A percentile compares a stretch with the other conserved stretches of the same genome.
Evolutionary conservation across 2,797 vertebrate genomes (phyloP).

Genomic region (Brachyrhaphis roseni): DNA sequence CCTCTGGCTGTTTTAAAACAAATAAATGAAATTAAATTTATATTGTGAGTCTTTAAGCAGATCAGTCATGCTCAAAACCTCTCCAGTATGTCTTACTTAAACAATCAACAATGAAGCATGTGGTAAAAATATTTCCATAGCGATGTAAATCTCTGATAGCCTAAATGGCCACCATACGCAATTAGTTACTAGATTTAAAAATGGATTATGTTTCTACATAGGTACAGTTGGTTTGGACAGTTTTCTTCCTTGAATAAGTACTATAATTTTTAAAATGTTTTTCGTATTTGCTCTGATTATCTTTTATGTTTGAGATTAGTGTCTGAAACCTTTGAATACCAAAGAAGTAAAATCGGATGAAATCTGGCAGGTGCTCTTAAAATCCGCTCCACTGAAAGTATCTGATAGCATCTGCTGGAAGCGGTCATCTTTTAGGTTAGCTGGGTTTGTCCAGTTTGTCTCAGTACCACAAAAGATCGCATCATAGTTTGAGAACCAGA

Average conservation of each 20-base stretch:
- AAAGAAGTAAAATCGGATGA: neutral
- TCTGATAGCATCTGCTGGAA: neutral
- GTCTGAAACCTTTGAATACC: neutral
- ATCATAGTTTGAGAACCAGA: neutral
- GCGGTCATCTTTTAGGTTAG: neutral
- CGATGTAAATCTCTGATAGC: neutral
- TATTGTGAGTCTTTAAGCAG: neutral
- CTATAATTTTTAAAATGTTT: neutral
- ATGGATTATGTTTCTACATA: neutral
- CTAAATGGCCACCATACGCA: neutral
- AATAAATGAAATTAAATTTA: neutral
- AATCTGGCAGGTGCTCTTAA: neutral
- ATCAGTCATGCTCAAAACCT: neutral
- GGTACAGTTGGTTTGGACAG: neutral
- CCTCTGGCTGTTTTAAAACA: neutral
- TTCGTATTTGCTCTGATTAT: neutral
- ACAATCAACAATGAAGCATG: neutral
- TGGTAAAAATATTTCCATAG: neutral
- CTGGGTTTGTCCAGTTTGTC: neutral
- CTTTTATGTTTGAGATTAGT: neutral
- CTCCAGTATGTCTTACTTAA: neutral
- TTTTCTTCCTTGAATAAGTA: neutral
- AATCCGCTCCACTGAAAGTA: neutral
- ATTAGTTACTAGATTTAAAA: neutral
- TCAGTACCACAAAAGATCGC: neutral